A percentile compares a stretch with the other conserved stretches of the same genome.
Conservation (phyloP, 2,113 vertebrate genomes). For the Tenrec ecaudatus region DNA sequence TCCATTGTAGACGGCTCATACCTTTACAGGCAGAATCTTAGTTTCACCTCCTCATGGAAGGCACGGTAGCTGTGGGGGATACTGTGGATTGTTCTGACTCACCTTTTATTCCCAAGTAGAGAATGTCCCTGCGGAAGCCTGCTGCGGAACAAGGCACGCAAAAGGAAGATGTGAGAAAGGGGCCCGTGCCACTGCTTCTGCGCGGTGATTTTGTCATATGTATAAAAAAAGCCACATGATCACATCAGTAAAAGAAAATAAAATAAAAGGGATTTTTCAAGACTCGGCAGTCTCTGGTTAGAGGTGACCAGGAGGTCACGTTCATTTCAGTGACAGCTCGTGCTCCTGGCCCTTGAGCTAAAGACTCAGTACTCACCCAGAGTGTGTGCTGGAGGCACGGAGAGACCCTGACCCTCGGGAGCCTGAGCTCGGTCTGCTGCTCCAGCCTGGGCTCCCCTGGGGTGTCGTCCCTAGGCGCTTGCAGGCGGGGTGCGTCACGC, state of each 20-base stretch:
- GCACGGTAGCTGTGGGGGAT: neutral
- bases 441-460: constrained; percentile 96
- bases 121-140: constrained; percentile 65
- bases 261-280: constrained; percentile 55
- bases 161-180: neutral
- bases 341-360: neutral
- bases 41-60: neutral
- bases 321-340: constrained; percentile 5
- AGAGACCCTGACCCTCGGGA: constrained; percentile 95
- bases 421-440: constrained; percentile 95
- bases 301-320: constrained; percentile 16
- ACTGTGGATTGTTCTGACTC: neutral
- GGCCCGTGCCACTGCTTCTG: constrained; percentile 40
- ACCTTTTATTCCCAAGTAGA: constrained; percentile 87
- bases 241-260: constrained; percentile 56
- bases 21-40: neutral
- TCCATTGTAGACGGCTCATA: neutral
- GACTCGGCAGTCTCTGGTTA: neutral
- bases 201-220: constrained; percentile 58
- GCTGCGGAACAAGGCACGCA: neutral
- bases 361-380: constrained; percentile 92
- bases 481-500: constrained; percentile 94
- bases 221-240: constrained; percentile 57
- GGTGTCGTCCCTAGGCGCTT: constrained; percentile 98
- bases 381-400: constrained; percentile 94